phyloP scores from a whole-genome alignment of 2,888 invertebrate species.

The Zootermopsis nevadensis region DNA sequence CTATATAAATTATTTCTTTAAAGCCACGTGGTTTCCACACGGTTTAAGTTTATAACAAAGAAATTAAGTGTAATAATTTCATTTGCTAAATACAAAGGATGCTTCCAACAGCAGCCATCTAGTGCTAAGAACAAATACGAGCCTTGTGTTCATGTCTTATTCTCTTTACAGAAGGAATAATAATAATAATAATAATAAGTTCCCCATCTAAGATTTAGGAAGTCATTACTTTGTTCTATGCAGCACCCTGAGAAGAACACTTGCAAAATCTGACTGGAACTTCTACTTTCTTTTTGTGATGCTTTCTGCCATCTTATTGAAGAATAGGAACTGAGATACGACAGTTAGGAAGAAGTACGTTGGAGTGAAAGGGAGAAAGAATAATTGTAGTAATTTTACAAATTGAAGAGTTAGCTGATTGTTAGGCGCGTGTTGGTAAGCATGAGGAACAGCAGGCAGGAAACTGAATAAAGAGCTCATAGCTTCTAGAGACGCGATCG shows the following conservation, averaged over 20 bases:
- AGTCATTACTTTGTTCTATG: conserved; percentile 38
- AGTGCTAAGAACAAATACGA: neutral
- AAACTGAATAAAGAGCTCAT: conserved; percentile 13
- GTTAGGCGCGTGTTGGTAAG: conserved; percentile 22
- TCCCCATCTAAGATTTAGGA: conserved; percentile 28
- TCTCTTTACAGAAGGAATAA: conserved; percentile 29
- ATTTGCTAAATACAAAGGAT: neutral
- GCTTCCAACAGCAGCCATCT: neutral
- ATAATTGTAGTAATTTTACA: conserved; percentile 48
- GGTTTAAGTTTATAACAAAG: neutral
- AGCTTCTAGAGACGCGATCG: neutral
- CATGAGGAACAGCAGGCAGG: neutral
- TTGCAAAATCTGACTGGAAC: conserved; percentile 15
- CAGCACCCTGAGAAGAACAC: conserved; percentile 24
- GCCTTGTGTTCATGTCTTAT: neutral
- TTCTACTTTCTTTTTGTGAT: neutral
- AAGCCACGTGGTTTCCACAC: neutral
- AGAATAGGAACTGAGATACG: conserved; percentile 8
- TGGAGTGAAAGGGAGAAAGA: conserved; percentile 10
- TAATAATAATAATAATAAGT: conserved; percentile 22
- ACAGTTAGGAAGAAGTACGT: conserved; percentile 4
- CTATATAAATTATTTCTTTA: neutral
- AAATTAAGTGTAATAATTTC: neutral
- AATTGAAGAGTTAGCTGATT: conserved; percentile 43
- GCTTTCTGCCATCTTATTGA: conserved; percentile 16